Evolutionary conservation across 2,888 invertebrate species (phyloP).

Genomic region (Gari tellinella): DNA sequence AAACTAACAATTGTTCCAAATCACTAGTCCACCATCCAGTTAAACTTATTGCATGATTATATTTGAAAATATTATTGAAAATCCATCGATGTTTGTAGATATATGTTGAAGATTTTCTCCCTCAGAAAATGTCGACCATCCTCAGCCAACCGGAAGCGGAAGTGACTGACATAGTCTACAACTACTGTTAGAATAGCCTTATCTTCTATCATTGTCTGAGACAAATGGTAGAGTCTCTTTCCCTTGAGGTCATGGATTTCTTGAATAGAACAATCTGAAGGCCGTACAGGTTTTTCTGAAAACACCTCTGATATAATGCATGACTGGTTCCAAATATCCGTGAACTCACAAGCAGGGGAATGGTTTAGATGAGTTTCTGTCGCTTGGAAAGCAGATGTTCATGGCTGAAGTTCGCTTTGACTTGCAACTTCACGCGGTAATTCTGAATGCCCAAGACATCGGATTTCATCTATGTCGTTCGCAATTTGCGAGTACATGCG

Average conservation of each 20-base stretch:
- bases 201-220: background rate
- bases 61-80: too few species aligned
- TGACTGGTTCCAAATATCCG: conserved; percentile 38
- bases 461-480: background rate
- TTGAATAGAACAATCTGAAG: background rate
- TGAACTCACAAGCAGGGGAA: background rate
- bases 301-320: conserved; percentile 23
- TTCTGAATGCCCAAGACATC: conserved; percentile 19
- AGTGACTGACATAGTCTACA: background rate
- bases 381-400: conserved; percentile 39
- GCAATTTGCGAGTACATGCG: conserved; percentile 7
- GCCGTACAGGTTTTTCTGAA: conserved; percentile 17
- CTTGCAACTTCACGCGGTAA: conserved; percentile 16
- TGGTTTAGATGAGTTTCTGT: conserved; percentile 26
- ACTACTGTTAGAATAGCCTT: background rate
- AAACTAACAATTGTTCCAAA: too few species aligned
- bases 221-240: too few species aligned
- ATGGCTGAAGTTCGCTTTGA: conserved; percentile 13
- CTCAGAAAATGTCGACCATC: too few species aligned
- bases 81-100: too few species aligned
- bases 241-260: background rate
- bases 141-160: too few species aligned
- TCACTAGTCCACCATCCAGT: too few species aligned
- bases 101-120: too few species aligned
- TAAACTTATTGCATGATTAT: too few species aligned